Base-by-base conservation (phyloP, 92 coral and sea anemone species). In the Phenganax marumi region DNA sequence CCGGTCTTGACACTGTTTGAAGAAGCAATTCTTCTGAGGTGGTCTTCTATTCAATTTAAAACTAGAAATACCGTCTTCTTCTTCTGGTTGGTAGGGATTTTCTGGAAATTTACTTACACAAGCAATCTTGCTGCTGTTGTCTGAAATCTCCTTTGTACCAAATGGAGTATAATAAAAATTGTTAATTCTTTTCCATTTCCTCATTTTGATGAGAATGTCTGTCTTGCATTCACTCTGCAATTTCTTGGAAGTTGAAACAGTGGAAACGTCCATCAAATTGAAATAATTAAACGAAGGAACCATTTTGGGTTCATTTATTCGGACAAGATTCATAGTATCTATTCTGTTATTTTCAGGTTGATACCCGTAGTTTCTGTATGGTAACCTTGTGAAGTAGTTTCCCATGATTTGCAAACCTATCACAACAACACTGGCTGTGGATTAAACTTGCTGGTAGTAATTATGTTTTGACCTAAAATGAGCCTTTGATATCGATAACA, bases 331-430 rank as follows among this genome's bases (percentile, higher is more conserved):
- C 50, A 46, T 54, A 12, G 3, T 12, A 54, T 24, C 50, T 12
- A 54, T 75, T 57, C 17, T 75, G 55, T 75, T 75, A 51, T 75
- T 75, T 55, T 75, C 80, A 23, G 65, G 12, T 1, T 22, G n/a
- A 54, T 49, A 75, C 1, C 65, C 66, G 46, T 18, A 22, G 17
- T 52, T 60, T 75, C 8, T 75, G 21, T 53, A 75, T 52, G 63
- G 63, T 5, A 60, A 75, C 53, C 63, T 52, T 57, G 80, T 7
- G 8, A 75, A 25, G 26, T 75, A 75, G 80, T 51, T 75, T 46
- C 80, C 80, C 80, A 75, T 75, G 21, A 50, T 54, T 75, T 12
- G 19, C 12, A 33, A 70, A 33, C 23, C 14, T 23, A 25, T 16
- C 49, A 46, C 51, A 25, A 47, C 48, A 68, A 68, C 26, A 21